Conservation (phyloP, 2,888 invertebrate genomes). For the Nebria brevicollis region DNA sequence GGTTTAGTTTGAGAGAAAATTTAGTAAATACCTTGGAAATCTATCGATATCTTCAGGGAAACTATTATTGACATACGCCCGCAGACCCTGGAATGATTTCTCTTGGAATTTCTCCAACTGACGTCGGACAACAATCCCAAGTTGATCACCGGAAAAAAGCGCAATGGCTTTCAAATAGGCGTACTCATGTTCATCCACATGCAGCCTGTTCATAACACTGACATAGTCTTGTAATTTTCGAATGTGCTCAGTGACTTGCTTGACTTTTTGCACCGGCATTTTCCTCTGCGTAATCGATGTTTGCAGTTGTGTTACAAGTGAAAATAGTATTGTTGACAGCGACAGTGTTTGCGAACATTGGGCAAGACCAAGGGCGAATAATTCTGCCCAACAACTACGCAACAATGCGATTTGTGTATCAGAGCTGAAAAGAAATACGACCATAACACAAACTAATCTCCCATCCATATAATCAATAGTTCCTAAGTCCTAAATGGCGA, state of each 20-base stretch:
- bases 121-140: constrained; percentile 63
- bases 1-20: background rate
- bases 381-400: constrained; percentile 90
- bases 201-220: constrained; percentile 75
- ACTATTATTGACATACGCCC: constrained; percentile 62
- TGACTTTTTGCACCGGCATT: constrained; percentile 79
- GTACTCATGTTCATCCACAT: constrained; percentile 85
- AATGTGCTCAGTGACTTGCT: constrained; percentile 82
- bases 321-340: constrained; percentile 82
- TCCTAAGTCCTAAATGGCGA: no score
- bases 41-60: constrained; percentile 66
- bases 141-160: constrained; percentile 69
- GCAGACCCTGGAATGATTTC: constrained; percentile 70
- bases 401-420: constrained; percentile 86
- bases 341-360: constrained; percentile 85
- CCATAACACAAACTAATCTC: background rate
- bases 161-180: constrained; percentile 88
- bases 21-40: constrained; percentile 63
- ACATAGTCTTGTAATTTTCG: constrained; percentile 86
- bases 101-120: constrained; percentile 72
- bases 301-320: constrained; percentile 83
- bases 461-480: no score
- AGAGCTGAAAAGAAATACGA: constrained; percentile 66
- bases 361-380: constrained; percentile 90
- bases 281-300: constrained; percentile 78